Evolutionary conservation across 1,140 invertebrate species (phyloP).

Genomic region (Varroa destructor): DNA sequence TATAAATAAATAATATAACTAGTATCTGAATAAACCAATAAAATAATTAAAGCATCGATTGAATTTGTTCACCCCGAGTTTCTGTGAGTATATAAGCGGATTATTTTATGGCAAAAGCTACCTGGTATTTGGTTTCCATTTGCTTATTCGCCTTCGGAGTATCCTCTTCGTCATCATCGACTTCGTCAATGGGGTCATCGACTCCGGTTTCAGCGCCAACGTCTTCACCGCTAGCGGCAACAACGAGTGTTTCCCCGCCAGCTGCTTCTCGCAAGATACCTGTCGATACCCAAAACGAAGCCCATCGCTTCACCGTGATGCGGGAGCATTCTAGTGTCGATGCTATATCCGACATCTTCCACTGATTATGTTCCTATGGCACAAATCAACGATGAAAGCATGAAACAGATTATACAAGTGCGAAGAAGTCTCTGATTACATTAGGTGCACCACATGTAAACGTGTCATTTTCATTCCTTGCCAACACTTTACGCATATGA

Average conservation of each 20-base stretch:
- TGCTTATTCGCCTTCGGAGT: slow-evolving; percentile 5
- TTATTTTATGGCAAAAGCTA: slow-evolving; percentile 29
- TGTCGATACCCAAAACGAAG: slow-evolving; percentile 68
- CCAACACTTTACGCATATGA: too few relatives aligned
- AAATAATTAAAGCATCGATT: too few relatives aligned
- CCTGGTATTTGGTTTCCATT: slow-evolving; percentile 7
- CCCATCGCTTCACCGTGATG: slow-evolving; percentile 48
- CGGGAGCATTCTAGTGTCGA: slow-evolving; percentile 48
- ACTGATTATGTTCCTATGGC: slow-evolving; percentile 58
- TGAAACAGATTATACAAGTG: slow-evolving; percentile 30
- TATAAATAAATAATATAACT: too few relatives aligned
- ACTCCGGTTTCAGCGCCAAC: slow-evolving; percentile 32
- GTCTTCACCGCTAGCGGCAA: slow-evolving; percentile 2
- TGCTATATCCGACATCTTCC: slow-evolving; percentile 70
- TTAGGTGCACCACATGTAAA: too few relatives aligned
- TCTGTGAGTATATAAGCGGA: too few relatives aligned
- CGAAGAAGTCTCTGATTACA: too few relatives aligned
- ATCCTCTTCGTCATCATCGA: slow-evolving; percentile 71
- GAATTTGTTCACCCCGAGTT: too few relatives aligned
- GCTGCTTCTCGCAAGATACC: slow-evolving; percentile 62
- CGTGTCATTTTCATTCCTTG: too few relatives aligned
- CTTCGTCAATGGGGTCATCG: slow-evolving; percentile 41
- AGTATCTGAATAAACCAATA: too few relatives aligned
- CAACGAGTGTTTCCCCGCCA: slow-evolving; percentile 54
- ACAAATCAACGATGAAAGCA: slow-evolving; percentile 33